Conservation (phyloP, 1,140 invertebrate species). For the Caerostris extrusa region DNA sequence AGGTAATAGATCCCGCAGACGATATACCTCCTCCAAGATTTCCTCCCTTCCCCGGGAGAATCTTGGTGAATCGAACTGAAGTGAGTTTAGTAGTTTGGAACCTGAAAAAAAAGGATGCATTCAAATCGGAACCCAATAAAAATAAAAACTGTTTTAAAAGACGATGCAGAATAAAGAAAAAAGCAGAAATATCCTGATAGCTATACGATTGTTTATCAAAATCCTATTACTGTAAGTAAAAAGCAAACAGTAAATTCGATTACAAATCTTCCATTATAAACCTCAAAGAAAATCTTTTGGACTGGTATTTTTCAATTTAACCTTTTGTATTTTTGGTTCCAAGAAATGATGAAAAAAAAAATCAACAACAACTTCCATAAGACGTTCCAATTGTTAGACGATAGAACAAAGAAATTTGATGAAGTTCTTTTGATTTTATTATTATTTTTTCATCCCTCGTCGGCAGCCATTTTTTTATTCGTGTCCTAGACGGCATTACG, state of each 20-base stretch:
- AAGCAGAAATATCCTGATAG: background rate
- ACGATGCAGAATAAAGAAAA: background rate
- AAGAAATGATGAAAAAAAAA: background rate
- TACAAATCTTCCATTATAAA: conserved; percentile 46
- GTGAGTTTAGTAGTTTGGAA: too few relatives aligned
- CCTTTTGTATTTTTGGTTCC: background rate
- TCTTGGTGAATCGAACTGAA: background rate
- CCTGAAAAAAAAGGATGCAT: conserved; percentile 19
- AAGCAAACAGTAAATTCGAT: conserved; percentile 63
- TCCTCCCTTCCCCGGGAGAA: background rate
- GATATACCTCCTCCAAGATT: background rate
- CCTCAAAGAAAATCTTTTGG: background rate
- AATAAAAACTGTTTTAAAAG: background rate
- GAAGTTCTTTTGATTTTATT: background rate
- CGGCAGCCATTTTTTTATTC: background rate
- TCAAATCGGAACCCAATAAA: conserved; percentile 64
- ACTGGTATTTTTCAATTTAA: conserved; percentile 58
- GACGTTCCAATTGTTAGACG: background rate
- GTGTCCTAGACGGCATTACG: background rate
- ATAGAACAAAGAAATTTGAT: conserved; percentile 58
- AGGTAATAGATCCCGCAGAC: conserved; percentile 53
- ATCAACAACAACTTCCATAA: background rate
- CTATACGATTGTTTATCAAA: conserved; percentile 63
- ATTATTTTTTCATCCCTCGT: background rate
- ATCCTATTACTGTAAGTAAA: conserved; percentile 66